Conservation (phyloP, 2,888 invertebrate genomes). For the Drosophila emarginata region DNA sequence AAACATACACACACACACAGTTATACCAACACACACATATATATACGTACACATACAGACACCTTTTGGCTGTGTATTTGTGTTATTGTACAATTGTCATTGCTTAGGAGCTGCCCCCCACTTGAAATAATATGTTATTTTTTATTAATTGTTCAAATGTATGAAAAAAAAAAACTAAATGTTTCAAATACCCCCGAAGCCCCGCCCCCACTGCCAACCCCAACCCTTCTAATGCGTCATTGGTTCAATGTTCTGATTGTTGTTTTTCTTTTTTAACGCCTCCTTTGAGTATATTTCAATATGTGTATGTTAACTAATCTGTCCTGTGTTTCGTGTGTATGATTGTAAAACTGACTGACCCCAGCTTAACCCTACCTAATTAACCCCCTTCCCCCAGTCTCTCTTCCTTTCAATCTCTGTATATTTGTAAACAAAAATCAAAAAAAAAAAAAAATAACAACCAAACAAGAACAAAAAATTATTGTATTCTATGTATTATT, state of each 20-base stretch:
- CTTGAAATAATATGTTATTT: conserved; percentile 27
- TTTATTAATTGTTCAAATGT: conserved; percentile 59
- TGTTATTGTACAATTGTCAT: conserved; percentile 71
- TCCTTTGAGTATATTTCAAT: neutral
- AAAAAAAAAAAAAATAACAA: conserved; percentile 17
- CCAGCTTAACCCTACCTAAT: conserved; percentile 28
- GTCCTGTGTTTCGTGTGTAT: conserved; percentile 44
- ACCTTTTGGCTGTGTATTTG: conserved; percentile 38
- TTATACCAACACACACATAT: conserved; percentile 8
- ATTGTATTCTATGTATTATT: conserved; percentile 73
- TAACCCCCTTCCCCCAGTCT: conserved; percentile 28
- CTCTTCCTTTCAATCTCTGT: conserved; percentile 14
- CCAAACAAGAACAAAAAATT: conserved; percentile 34
- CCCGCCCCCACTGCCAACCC: conserved; percentile 21
- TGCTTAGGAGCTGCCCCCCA: conserved; percentile 66
- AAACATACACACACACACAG: conserved; percentile 13
- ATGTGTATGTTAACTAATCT: conserved; percentile 16
- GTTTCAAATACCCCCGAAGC: too few species aligned
- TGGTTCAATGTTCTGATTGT: conserved; percentile 66
- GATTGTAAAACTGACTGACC: conserved; percentile 31
- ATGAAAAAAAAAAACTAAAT: too few species aligned
- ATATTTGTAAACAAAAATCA: conserved; percentile 38
- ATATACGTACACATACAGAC: neutral
- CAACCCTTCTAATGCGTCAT: neutral
- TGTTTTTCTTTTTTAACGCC: conserved; percentile 44